Percentiles rank a stretch among this genome's conserved stretches.
Conservation (phyloP, 2,113 vertebrate species). For the Mobula birostris region DNA sequence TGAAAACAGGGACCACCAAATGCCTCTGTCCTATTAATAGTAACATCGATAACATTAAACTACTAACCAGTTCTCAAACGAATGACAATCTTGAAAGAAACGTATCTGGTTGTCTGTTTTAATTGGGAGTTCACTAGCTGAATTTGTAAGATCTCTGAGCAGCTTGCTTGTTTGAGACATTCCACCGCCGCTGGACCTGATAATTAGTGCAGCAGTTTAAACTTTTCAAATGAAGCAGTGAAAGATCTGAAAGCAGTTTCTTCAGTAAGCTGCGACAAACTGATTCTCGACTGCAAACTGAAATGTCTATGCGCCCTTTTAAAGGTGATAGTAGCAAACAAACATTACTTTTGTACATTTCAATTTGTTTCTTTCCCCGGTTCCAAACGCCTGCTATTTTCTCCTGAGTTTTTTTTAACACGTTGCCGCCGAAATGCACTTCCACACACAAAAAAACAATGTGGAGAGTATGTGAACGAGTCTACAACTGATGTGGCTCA, state of each 20-base stretch:
- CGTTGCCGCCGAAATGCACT: not conserved
- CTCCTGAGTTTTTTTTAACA: not conserved
- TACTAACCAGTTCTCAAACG: not conserved
- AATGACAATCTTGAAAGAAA: not conserved
- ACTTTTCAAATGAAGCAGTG: not conserved
- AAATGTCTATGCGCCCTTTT: not conserved
- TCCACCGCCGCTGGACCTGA: not conserved
- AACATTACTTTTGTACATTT: not conserved
- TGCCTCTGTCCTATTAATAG: not conserved
- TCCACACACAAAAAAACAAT: not conserved
- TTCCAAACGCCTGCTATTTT: not conserved
- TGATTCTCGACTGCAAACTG: not conserved
- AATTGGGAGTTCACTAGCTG: not conserved
- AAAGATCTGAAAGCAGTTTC: not conserved
- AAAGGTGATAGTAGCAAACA: not conserved
- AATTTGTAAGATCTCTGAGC: not conserved
- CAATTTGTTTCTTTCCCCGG: not conserved
- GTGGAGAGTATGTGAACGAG: not conserved
- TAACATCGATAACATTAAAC: not conserved
- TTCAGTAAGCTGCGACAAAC: not conserved
- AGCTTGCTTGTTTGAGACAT: not conserved
- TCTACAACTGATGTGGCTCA: conserved; percentile 16
- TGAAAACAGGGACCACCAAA: not conserved
- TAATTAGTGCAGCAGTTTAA: not conserved
- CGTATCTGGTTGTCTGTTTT: not conserved